phyloP scores from a whole-genome alignment of 2,113 vertebrate genomes.

The Rhynchomys soricoides region DNA sequence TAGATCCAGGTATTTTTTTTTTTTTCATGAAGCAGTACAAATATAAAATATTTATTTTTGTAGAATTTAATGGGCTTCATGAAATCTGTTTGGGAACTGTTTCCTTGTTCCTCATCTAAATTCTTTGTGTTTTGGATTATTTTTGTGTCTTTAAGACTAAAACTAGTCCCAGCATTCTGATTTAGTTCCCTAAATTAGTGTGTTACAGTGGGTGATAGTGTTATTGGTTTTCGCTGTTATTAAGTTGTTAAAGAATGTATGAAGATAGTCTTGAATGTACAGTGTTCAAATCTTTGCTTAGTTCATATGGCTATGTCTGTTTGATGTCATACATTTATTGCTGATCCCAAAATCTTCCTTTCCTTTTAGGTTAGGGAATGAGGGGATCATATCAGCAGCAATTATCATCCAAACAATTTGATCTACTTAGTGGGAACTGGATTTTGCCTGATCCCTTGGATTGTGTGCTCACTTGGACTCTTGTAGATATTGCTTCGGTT shows the following conservation, averaged over 20 bases:
- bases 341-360: neutral
- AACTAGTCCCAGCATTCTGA: slow-evolving; percentile 76
- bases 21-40: slow-evolving; percentile 81
- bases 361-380: neutral
- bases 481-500: slow-evolving; percentile 23
- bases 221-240: slow-evolving; percentile 72
- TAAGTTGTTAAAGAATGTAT: slow-evolving; percentile 82
- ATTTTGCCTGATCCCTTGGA: neutral
- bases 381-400: slow-evolving; percentile 18
- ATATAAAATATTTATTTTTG: slow-evolving; percentile 81
- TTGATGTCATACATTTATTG: slow-evolving; percentile 17
- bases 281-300: slow-evolving; percentile 76
- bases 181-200: slow-evolving; percentile 71
- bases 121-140: slow-evolving; percentile 44
- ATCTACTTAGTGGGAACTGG: slow-evolving; percentile 37
- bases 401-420: slow-evolving; percentile 48
- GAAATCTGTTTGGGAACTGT: slow-evolving; percentile 66
- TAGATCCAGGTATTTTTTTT: slow-evolving; percentile 55
- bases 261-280: slow-evolving; percentile 83
- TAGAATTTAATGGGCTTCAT: slow-evolving; percentile 78
- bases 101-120: slow-evolving; percentile 37
- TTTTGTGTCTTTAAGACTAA: slow-evolving; percentile 36
- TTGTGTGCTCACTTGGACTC: neutral
- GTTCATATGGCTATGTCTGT: slow-evolving; percentile 67
- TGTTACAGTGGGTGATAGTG: slow-evolving; percentile 72